Percentiles rank a stretch among this genome's conserved stretches.
These are phyloP conservation scores for Pheosia gnoma DNA, from an alignment of 2,888 invertebrate genomes.

Conservation along the genomic window DNA sequence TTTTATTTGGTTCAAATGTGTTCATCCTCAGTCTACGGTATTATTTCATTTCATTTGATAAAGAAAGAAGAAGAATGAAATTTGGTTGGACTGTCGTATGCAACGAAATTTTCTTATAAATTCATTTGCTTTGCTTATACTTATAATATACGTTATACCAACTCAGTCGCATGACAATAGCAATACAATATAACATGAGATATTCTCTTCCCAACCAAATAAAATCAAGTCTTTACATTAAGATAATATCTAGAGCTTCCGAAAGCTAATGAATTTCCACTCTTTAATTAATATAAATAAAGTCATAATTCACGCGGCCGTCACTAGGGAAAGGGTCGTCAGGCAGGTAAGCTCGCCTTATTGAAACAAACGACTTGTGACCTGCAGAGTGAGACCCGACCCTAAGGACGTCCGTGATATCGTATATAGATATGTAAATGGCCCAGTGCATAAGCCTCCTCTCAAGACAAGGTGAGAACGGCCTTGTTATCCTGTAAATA, in stretches of 20 bases:
- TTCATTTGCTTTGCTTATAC: no score
- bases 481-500: no score
- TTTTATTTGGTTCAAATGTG: no score
- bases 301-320: slow-evolving; percentile 51
- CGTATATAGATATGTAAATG: slow-evolving; percentile 1
- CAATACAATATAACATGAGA: not conserved
- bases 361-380: slow-evolving; percentile 65
- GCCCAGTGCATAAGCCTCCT: not conserved
- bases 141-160: no score
- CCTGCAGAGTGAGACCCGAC: slow-evolving; percentile 41
- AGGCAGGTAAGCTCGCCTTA: slow-evolving; percentile 60
- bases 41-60: no score
- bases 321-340: slow-evolving; percentile 49
- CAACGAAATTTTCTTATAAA: no score
- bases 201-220: not conserved
- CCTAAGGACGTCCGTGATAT: slow-evolving; percentile 1
- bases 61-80: no score
- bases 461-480: not conserved
- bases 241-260: not conserved
- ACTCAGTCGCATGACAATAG: no score
- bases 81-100: no score
- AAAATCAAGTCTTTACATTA: no score
- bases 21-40: no score
- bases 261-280: slow-evolving; percentile 39
- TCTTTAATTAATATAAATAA: slow-evolving; percentile 61